These are phyloP conservation scores for Lymantria dispar DNA, from an alignment of 2,888 invertebrate species.

Conservation along the genomic window DNA sequence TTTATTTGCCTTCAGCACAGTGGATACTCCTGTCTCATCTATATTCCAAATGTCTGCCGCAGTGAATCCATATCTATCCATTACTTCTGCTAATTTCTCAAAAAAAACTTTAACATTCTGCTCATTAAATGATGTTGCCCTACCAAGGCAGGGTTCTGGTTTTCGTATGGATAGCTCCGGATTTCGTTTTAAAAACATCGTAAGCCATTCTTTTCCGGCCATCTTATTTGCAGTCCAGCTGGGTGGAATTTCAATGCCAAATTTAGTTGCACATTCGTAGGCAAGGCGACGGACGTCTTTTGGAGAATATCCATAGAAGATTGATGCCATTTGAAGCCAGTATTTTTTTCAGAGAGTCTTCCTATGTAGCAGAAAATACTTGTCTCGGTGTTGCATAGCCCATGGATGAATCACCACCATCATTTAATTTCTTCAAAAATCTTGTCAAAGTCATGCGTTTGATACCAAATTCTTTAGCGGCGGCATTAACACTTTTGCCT, in stretches of 20 bases:
- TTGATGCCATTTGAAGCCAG: conserved; percentile 17
- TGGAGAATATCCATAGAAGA: conserved; percentile 8
- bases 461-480: conserved; percentile 28
- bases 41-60: neutral
- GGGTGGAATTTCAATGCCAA: conserved; percentile 7
- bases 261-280: conserved; percentile 7
- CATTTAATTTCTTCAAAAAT: too few species aligned
- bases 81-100: neutral
- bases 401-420: conserved; percentile 16
- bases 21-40: neutral
- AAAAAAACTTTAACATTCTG: neutral
- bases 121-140: neutral
- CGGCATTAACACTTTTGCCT: conserved; percentile 3
- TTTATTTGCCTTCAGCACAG: neutral
- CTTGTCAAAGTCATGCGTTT: conserved; percentile 28
- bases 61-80: neutral
- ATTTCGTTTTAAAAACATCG: conserved; percentile 7
- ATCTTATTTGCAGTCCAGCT: conserved; percentile 8
- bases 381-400: conserved; percentile 23
- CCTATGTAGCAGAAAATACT: conserved; percentile 14
- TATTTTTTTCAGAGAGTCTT: neutral
- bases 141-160: conserved; percentile 7
- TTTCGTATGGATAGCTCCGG: conserved; percentile 6
- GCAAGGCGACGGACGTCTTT: conserved; percentile 1
- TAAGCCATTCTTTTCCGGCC: conserved; percentile 13